A percentile compares a stretch with the other conserved stretches of the same genome.
Conservation (phyloP, 2,888 invertebrate genomes). For the Drosophila formosana region DNA sequence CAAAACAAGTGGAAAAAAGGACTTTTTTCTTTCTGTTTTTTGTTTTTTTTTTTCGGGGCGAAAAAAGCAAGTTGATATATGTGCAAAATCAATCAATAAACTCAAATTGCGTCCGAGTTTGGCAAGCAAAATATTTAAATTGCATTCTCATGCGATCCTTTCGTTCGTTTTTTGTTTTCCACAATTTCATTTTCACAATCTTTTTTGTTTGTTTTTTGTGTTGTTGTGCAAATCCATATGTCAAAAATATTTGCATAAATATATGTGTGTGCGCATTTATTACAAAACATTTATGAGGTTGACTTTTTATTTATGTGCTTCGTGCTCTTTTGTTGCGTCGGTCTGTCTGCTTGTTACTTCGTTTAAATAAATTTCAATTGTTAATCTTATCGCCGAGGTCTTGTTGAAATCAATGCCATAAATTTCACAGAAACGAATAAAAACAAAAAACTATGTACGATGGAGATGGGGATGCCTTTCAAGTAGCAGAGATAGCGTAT, state of each 20-base stretch:
- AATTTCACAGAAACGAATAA: conserved; percentile 17
- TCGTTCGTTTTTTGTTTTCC: neutral
- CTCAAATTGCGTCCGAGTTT: conserved; percentile 18
- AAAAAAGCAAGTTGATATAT: conserved; percentile 22
- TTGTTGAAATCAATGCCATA: conserved; percentile 43
- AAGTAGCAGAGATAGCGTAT: conserved; percentile 18
- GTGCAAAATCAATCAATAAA: conserved; percentile 28
- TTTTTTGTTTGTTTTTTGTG: neutral
- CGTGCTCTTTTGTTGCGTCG: neutral
- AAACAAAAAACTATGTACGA: neutral
- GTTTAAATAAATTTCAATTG: conserved; percentile 25
- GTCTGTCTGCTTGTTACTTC: neutral
- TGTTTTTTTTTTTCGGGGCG: neutral
- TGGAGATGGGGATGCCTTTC: conserved; percentile 11
- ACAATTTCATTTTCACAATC: neutral
- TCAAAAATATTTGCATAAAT: conserved; percentile 21
- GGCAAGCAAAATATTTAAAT: conserved; percentile 20
- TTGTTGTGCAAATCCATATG: conserved; percentile 1
- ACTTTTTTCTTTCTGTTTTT: conserved; percentile 8
- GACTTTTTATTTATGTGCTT: conserved; percentile 5
- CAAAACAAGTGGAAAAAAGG: neutral
- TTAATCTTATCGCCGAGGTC: conserved; percentile 45
- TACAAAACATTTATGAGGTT: conserved; percentile 18
- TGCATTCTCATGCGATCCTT: conserved; percentile 12
- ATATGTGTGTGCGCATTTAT: conserved; percentile 1